Evolutionary conservation across 2,888 invertebrate species (phyloP).

Genomic region (Yponomeuta plumbellus): DNA sequence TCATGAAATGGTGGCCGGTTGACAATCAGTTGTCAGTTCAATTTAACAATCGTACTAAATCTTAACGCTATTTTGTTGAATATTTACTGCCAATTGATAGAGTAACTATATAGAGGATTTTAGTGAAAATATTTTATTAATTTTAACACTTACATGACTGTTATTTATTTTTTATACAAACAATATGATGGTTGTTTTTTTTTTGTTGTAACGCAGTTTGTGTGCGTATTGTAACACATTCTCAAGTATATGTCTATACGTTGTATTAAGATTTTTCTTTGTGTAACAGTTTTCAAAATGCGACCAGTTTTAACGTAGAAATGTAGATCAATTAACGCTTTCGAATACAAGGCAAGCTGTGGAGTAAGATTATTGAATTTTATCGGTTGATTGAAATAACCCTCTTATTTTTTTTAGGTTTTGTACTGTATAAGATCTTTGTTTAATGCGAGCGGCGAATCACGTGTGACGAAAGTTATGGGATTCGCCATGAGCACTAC

Average conservation of each 20-base stretch:
- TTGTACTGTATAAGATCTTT: constrained; percentile 21
- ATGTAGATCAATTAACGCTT: not conserved
- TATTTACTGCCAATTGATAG: not conserved
- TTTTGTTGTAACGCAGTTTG: constrained; percentile 24
- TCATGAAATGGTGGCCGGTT: not conserved
- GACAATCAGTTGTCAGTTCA: too few relatives aligned
- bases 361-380: constrained; percentile 23
- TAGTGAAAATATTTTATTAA: constrained; percentile 37
- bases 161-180: constrained; percentile 45
- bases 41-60: not conserved
- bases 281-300: too few relatives aligned
- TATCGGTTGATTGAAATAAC: constrained; percentile 20
- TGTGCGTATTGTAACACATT: constrained; percentile 26
- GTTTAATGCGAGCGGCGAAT: not conserved
- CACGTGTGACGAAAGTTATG: not conserved
- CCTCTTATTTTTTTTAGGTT: constrained; percentile 18
- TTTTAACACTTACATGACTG: constrained; percentile 34
- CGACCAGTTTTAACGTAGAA: not conserved
- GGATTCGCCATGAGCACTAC: not conserved
- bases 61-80: not conserved
- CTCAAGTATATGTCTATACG: not conserved
- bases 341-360: constrained; percentile 23
- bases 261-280: not conserved
- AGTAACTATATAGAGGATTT: not conserved
- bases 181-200: constrained; percentile 31